Evolutionary conservation across 2,113 vertebrate genomes (phyloP), one percentile per base, ranked within the genome.

Genomic region (Anolis sagrei): DNA sequence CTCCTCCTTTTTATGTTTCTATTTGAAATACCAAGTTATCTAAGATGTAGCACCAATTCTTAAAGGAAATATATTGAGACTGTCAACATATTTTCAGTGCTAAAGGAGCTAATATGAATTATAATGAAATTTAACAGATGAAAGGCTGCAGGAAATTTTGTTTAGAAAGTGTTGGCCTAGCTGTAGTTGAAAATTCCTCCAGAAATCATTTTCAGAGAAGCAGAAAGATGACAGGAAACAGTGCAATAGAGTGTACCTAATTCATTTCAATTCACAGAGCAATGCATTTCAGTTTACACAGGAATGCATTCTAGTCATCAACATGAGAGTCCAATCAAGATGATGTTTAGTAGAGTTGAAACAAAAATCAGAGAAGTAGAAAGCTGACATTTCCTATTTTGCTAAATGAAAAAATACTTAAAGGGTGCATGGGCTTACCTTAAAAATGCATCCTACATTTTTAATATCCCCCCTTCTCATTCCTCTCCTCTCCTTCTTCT

Each of bases 281-380:
- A 94, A 95, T 91, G 90, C 95, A 91, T 93, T 95, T 94, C 95
- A 94, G 89, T 93, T 95, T 94, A 91, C 94, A 95, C 81, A 83
- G 93, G 25, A 82, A 90, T 92, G 94, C 87, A 84, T 92, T 93
- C 87, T 76, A 72, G 88, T 92, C 93, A 95, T 89, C 94, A 95
- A 74, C 90, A 94, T 7, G 66, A 94, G 93, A 95, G 94, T 95
- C 93, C 93, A 96, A 95, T 95, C 94, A 94, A 86, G 86, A 23
- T 94, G 90, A 95, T 93, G 91, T 83, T 95, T 95, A 96, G 88
- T 77, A 88, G 87, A 94, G 83, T 92, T 95, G 93, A 97, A 96
- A 96, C 18, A 58, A 95, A 80, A 95, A 90, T 88, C 93, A 96
- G 82, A 95, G 91, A 89, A 94, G 91, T 89, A 96, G 90, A 93